phyloP scores from a whole-genome alignment of 2,888 invertebrate species.

The Kuschelorhynchus macadamiae region DNA sequence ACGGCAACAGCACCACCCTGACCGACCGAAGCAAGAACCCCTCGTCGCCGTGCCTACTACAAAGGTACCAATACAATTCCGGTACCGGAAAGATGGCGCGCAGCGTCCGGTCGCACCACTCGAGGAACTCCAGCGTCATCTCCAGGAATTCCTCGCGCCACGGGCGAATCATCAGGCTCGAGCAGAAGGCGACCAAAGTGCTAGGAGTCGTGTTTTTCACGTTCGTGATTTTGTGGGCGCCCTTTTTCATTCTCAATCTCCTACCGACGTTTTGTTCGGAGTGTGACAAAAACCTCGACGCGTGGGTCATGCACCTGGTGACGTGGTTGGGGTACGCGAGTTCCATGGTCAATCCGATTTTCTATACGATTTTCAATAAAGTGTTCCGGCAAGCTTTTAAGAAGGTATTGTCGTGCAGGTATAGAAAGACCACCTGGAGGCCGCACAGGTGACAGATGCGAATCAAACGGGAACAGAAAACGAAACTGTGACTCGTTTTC shows the following conservation, averaged over 20 bases:
- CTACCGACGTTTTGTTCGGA: slow-evolving; percentile 86
- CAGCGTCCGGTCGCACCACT: slow-evolving; percentile 79
- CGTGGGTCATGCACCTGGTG: slow-evolving; percentile 87
- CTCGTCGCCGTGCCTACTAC: slow-evolving; percentile 72
- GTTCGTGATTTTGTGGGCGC: slow-evolving; percentile 96
- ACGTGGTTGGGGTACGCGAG: slow-evolving; percentile 96
- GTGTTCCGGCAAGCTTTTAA: slow-evolving; percentile 93
- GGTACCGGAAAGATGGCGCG: slow-evolving; percentile 55
- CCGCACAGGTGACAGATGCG: slow-evolving; percentile 70
- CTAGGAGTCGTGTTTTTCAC: slow-evolving; percentile 95
- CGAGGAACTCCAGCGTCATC: slow-evolving; percentile 85
- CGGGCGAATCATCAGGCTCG: slow-evolving; percentile 86
- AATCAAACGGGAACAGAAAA: slow-evolving; percentile 48
- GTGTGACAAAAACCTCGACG: slow-evolving; percentile 82
- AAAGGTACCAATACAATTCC: slow-evolving; percentile 63
- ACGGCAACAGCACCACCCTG: slow-evolving; percentile 61
- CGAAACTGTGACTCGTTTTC: slow-evolving; percentile 6
- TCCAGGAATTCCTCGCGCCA: slow-evolving; percentile 87
- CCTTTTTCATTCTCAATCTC: slow-evolving; percentile 92
- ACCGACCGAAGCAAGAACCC: slow-evolving; percentile 69
- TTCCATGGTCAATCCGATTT: slow-evolving; percentile 95
- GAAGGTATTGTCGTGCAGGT: slow-evolving; percentile 85
- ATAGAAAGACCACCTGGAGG: slow-evolving; percentile 74
- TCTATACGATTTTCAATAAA: slow-evolving; percentile 96
- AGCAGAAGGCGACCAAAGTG: slow-evolving; percentile 97